These are phyloP conservation scores for Habrosyne pyritoides DNA, from an alignment of 2,888 invertebrate species.

Conservation along the genomic window DNA sequence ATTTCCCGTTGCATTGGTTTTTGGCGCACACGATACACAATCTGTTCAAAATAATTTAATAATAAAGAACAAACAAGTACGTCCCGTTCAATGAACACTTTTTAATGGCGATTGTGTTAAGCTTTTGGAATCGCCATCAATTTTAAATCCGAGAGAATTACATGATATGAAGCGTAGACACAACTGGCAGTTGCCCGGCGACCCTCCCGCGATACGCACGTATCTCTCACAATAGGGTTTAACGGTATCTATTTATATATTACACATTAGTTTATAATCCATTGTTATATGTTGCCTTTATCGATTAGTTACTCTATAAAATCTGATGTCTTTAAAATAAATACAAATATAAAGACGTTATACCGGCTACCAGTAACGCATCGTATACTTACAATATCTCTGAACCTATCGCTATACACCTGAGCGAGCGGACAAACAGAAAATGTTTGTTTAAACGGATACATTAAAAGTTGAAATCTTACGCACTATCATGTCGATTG, in stretches of 20 bases:
- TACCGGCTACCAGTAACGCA: conserved; percentile 42
- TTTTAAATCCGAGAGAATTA: too few relatives aligned
- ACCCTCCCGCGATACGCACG: not conserved
- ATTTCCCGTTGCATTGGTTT: too few relatives aligned
- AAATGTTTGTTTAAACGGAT: conserved; percentile 58
- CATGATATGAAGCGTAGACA: too few relatives aligned
- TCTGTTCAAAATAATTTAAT: too few relatives aligned
- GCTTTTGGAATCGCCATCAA: too few relatives aligned
- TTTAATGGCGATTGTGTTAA: too few relatives aligned
- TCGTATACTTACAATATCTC: conserved; percentile 68
- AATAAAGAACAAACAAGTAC: too few relatives aligned
- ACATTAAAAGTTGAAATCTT: conserved; percentile 28
- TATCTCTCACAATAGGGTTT: not conserved
- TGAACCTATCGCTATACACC: conserved; percentile 72
- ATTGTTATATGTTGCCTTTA: conserved; percentile 13
- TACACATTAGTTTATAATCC: not conserved
- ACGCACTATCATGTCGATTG: not conserved
- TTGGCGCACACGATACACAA: too few relatives aligned
- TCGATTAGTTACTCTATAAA: not conserved
- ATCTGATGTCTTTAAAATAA: not conserved
- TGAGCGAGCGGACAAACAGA: conserved; percentile 72
- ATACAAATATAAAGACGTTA: conserved; percentile 16
- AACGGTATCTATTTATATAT: not conserved
- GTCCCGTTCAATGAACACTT: too few relatives aligned
- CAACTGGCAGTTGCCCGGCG: too few relatives aligned